phyloP scores from a whole-genome alignment of 2,797 vertebrate genomes.

The Enteromius viviparus region DNA sequence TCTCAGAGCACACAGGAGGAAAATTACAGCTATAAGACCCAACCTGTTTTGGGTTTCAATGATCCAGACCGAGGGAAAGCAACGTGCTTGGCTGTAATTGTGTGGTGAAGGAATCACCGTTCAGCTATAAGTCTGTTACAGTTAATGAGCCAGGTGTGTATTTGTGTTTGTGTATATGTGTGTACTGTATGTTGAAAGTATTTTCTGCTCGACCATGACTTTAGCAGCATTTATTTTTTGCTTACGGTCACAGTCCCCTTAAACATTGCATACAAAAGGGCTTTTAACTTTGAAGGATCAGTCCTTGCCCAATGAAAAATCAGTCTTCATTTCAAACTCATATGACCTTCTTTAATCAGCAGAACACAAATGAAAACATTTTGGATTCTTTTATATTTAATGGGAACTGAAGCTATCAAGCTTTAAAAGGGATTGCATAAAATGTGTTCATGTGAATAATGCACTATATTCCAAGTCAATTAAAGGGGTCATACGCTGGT shows the following conservation, averaged over 20 bases:
- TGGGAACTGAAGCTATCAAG: background rate
- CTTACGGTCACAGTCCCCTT: background rate
- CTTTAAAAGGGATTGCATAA: background rate
- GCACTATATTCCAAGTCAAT: background rate
- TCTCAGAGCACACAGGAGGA: slow-evolving; percentile 36
- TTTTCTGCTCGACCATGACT: background rate
- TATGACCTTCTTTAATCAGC: background rate
- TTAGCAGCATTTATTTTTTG: background rate
- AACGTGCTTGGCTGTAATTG: slow-evolving; percentile 34
- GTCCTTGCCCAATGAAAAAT: background rate
- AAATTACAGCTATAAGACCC: slow-evolving; percentile 41
- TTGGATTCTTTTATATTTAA: background rate
- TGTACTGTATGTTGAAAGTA: background rate
- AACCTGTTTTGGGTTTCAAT: slow-evolving; percentile 37
- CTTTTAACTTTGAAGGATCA: background rate
- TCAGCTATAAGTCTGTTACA: background rate
- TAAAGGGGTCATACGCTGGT: too few species aligned
- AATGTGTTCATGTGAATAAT: background rate
- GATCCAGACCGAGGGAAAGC: slow-evolving; percentile 32
- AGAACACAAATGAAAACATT: background rate
- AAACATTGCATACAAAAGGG: background rate
- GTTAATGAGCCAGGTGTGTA: slow-evolving; percentile 2
- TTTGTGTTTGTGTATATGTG: background rate
- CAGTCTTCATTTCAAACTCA: background rate
- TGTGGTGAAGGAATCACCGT: slow-evolving; percentile 8